A percentile compares a stretch with the other conserved stretches of the same genome.
Conservation (phyloP, 2,797 vertebrate species). For the Macropodus opercularis region DNA sequence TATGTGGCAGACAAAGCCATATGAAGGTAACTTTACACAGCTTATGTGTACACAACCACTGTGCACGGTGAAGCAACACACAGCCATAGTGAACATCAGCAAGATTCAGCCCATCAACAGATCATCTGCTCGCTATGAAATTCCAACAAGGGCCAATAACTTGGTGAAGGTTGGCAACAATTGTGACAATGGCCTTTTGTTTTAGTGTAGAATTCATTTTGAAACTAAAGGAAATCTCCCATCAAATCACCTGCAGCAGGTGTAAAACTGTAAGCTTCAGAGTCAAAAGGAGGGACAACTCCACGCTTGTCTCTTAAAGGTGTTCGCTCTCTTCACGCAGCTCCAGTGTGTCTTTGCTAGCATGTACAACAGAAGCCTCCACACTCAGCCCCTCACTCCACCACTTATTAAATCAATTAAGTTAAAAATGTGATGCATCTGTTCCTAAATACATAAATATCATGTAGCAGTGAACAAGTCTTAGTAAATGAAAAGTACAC, state of each 20-base stretch:
- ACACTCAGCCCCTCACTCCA: background rate
- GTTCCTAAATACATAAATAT: background rate
- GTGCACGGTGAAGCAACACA: background rate
- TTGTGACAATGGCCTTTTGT: background rate
- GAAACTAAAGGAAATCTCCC: background rate
- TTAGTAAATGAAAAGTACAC: too few species aligned
- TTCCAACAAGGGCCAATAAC: background rate
- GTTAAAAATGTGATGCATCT: background rate
- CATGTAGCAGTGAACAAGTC: background rate
- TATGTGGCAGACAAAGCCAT: too few species aligned
- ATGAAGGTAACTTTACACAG: background rate
- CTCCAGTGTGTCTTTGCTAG: too few species aligned
- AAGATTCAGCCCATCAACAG: background rate
- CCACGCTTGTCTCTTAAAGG: background rate
- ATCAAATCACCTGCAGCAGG: slow-evolving; percentile 2
- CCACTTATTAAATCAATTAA: background rate
- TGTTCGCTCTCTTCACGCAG: background rate
- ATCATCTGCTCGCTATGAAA: background rate
- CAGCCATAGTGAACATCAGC: background rate
- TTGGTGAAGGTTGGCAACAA: background rate
- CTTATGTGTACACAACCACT: background rate
- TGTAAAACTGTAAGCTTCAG: background rate
- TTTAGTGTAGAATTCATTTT: background rate
- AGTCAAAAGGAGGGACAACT: rapidly evolving
- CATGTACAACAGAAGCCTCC: rapidly evolving